A percentile compares a stretch with the other conserved stretches of the same genome.
Evolutionary conservation across 64 coral and sea anemone species (phyloP).

Genomic region (Catalaphyllia jardinei): DNA sequence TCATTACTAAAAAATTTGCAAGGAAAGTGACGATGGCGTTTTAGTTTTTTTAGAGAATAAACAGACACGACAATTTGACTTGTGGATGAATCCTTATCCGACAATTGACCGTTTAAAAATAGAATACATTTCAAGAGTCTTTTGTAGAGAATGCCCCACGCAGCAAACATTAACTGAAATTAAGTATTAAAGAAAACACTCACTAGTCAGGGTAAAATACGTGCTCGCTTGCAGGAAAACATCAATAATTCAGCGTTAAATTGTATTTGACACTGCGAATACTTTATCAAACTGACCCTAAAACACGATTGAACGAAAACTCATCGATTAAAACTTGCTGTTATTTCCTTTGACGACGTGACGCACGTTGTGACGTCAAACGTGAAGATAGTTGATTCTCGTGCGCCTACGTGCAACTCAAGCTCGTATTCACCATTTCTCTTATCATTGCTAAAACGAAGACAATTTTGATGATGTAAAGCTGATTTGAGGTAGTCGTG

Average conservation of each 20-base stretch:
- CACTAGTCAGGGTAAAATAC: neutral
- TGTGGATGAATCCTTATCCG: no score
- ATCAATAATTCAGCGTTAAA: neutral
- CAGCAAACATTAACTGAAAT: no score
- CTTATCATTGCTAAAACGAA: neutral
- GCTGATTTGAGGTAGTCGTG: no score
- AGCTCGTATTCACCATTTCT: neutral
- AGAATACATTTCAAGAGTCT: no score
- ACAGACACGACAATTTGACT: neutral
- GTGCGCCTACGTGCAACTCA: neutral
- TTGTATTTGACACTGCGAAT: neutral
- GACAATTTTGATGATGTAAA: no score
- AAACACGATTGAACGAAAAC: neutral
- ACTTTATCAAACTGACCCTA: neutral
- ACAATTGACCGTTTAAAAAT: no score
- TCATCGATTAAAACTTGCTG: neutral
- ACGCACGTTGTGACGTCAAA: constrained; percentile 18
- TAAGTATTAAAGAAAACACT: neutral
- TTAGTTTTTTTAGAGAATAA: neutral
- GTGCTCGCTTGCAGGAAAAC: neutral
- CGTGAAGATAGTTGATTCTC: neutral
- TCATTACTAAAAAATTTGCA: neutral
- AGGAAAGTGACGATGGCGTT: neutral
- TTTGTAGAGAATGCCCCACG: no score
- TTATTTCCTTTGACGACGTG: neutral